Evolutionary conservation across 2,113 vertebrate species (phyloP).

Genomic region (Colaptes auratus): DNA sequence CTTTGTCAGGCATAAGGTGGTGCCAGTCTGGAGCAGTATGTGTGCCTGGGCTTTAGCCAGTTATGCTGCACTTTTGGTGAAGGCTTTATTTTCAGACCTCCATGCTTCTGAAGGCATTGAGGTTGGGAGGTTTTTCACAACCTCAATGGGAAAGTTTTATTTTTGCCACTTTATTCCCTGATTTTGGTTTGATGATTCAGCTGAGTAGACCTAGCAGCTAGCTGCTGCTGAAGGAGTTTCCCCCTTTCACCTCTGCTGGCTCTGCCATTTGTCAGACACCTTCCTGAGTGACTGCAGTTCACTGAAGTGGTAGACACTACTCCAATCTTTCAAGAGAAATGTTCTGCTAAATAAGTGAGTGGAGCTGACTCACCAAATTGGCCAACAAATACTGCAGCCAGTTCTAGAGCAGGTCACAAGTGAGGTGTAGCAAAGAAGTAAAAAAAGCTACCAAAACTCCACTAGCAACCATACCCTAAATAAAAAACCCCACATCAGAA

Average conservation of each 20-base stretch:
- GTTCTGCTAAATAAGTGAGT: background rate
- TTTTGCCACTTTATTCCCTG: background rate
- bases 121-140: background rate
- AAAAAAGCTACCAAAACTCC: background rate
- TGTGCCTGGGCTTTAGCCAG: background rate
- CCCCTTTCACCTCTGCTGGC: background rate
- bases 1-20: background rate
- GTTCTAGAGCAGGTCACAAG: background rate
- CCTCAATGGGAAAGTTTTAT: background rate
- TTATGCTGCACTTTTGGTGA: background rate
- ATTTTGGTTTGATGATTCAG: background rate
- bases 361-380: background rate
- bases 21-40: rapidly evolving
- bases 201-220: background rate
- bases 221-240: background rate
- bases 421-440: background rate
- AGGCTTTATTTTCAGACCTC: background rate
- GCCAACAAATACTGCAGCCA: background rate
- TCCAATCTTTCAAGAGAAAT: background rate
- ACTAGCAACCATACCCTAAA: background rate
- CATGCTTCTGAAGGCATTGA: background rate
- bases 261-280: background rate
- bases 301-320: background rate
- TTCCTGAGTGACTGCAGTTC: background rate
- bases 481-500: background rate